Evolutionary conservation across 2,888 invertebrate genomes (phyloP).

Genomic region (Ophraella communa): DNA sequence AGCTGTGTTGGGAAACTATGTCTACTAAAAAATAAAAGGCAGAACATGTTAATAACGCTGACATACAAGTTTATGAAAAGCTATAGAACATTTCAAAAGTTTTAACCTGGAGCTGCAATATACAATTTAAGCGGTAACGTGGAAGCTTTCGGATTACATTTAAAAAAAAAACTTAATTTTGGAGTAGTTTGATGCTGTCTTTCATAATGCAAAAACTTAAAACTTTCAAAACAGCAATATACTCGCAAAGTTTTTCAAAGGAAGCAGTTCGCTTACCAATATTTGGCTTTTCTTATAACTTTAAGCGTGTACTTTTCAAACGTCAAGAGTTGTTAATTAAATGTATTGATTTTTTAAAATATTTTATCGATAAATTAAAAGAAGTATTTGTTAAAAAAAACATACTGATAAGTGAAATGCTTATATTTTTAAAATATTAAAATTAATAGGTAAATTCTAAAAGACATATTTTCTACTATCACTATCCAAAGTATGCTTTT

Average conservation of each 20-base stretch:
- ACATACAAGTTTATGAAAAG: not conserved
- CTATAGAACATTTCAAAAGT: not conserved
- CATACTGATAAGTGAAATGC: too few species aligned
- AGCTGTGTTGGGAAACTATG: not conserved
- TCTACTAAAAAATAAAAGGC: not conserved
- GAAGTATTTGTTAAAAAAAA: too few species aligned
- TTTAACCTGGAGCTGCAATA: not conserved
- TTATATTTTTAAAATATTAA: too few species aligned
- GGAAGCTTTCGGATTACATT: not conserved
- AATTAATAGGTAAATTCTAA: too few species aligned
- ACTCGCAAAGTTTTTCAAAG: not conserved
- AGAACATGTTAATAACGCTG: not conserved
- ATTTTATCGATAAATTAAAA: not conserved
- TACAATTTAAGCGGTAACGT: not conserved
- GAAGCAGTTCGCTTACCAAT: not conserved
- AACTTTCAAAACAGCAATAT: not conserved
- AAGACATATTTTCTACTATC: too few species aligned
- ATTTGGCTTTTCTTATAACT: not conserved
- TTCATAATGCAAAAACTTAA: not conserved
- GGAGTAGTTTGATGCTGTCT: not conserved
- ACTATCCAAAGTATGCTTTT: too few species aligned
- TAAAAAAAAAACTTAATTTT: not conserved
- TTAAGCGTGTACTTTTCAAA: too few species aligned
- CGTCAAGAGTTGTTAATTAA: not conserved
- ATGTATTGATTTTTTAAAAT: not conserved